A percentile compares a stretch with the other conserved stretches of the same genome.
phyloP scores from a whole-genome alignment of 1,140 invertebrate species.

The Leptoteleia sp. region DNA sequence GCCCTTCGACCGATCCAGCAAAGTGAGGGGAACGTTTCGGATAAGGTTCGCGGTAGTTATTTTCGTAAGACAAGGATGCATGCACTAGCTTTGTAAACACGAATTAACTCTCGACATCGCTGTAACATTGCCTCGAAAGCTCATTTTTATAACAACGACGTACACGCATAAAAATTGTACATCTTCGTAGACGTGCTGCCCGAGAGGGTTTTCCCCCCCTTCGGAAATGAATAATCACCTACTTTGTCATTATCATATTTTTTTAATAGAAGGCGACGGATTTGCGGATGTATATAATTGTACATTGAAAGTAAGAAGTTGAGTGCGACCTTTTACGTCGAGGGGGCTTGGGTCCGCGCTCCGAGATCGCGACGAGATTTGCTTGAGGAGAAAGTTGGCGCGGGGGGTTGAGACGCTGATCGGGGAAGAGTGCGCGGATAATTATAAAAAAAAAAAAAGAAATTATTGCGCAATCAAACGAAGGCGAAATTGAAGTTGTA shows the following conservation, averaged over 20 bases:
- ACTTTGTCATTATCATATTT: constrained; percentile 37
- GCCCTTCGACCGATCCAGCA: no score
- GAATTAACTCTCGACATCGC: no score
- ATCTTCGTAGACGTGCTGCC: no score
- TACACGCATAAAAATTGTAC: constrained; percentile 14
- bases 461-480: no score
- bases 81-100: constrained; percentile 35
- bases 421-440: no score
- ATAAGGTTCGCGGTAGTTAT: constrained; percentile 23
- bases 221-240: neutral
- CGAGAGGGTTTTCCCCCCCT: no score
- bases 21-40: no score
- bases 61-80: constrained; percentile 34
- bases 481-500: no score
- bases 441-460: no score
- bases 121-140: constrained; percentile 32
- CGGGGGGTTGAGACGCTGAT: no score
- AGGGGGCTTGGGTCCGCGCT: neutral
- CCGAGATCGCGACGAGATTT: no score
- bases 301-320: constrained; percentile 49
- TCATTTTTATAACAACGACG: constrained; percentile 33
- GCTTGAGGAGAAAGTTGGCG: no score
- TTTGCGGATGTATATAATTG: constrained; percentile 53
- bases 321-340: constrained; percentile 1
- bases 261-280: constrained; percentile 34